Conservation (phyloP, 2,888 invertebrate genomes). For the Macaria notata region DNA sequence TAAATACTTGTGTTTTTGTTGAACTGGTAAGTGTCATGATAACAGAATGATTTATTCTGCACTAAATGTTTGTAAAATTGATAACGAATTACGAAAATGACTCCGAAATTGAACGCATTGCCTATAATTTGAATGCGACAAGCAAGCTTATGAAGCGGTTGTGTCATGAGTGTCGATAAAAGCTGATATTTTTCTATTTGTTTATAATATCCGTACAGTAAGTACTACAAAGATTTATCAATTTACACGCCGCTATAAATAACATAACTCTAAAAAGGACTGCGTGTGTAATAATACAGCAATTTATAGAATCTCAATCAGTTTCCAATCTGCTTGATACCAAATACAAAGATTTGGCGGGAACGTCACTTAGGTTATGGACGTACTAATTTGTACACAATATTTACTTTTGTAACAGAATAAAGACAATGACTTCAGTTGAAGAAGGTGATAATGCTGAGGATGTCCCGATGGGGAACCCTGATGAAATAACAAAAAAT, state of each 20-base stretch:
- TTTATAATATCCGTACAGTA: too few relatives aligned
- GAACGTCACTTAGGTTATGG: constrained; percentile 35
- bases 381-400: neutral
- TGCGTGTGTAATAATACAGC: too few relatives aligned
- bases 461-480: constrained; percentile 73
- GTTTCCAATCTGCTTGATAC: too few relatives aligned
- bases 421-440: constrained; percentile 58
- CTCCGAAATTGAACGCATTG: constrained; percentile 25
- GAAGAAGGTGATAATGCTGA: constrained; percentile 67
- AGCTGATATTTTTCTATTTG: too few relatives aligned
- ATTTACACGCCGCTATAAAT: too few relatives aligned
- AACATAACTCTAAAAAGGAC: too few relatives aligned
- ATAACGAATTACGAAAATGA: too few relatives aligned
- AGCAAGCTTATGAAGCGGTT: constrained; percentile 14
- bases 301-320: too few relatives aligned
- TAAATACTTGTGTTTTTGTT: constrained; percentile 35
- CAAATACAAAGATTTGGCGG: constrained; percentile 48
- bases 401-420: constrained; percentile 19
- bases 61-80: too few relatives aligned
- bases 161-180: constrained; percentile 10
- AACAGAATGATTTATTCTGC: neutral
- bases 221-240: too few relatives aligned
- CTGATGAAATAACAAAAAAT: constrained; percentile 84
- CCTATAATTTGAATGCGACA: constrained; percentile 35
- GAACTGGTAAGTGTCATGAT: constrained; percentile 62